Evolutionary conservation across 2,113 vertebrate species (phyloP).

Genomic region (Brachirus orientalis): DNA sequence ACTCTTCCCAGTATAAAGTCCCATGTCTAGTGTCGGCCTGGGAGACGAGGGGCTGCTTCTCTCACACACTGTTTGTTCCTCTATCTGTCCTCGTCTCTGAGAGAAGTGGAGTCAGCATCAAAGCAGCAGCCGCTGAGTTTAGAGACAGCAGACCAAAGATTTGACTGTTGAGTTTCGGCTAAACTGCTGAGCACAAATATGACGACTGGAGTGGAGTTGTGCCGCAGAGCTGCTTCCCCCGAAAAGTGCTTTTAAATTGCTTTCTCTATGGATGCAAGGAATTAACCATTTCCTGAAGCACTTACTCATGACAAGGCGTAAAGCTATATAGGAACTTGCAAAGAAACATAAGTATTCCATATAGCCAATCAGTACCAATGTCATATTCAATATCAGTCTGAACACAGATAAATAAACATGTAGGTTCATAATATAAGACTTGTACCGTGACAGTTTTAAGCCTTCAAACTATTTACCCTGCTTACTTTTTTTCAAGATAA

Average conservation of each 20-base stretch:
- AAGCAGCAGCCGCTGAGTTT: slow-evolving; percentile 62
- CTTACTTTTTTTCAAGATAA: too few relatives aligned
- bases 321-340: background rate
- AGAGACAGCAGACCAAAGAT: slow-evolving; percentile 64
- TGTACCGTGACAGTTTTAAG: too few relatives aligned
- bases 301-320: slow-evolving; percentile 13
- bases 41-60: slow-evolving; percentile 57
- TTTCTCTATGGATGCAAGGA: slow-evolving; percentile 46
- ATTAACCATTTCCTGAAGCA: slow-evolving; percentile 34
- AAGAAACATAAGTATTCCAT: background rate
- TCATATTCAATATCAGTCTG: background rate
- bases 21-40: slow-evolving; percentile 67
- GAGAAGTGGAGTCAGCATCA: slow-evolving; percentile 67
- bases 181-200: slow-evolving; percentile 62
- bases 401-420: background rate
- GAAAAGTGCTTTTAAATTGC: slow-evolving; percentile 41
- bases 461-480: too few relatives aligned
- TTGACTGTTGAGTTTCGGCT: slow-evolving; percentile 56
- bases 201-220: slow-evolving; percentile 42
- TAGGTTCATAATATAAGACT: too few relatives aligned
- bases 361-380: slow-evolving; percentile 9
- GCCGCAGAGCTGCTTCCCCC: slow-evolving; percentile 44
- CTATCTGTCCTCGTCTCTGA: slow-evolving; percentile 64
- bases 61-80: slow-evolving; percentile 65
- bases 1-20: slow-evolving; percentile 66